Conservation (phyloP, 2,888 invertebrate genomes). For the Elmis aenea region DNA sequence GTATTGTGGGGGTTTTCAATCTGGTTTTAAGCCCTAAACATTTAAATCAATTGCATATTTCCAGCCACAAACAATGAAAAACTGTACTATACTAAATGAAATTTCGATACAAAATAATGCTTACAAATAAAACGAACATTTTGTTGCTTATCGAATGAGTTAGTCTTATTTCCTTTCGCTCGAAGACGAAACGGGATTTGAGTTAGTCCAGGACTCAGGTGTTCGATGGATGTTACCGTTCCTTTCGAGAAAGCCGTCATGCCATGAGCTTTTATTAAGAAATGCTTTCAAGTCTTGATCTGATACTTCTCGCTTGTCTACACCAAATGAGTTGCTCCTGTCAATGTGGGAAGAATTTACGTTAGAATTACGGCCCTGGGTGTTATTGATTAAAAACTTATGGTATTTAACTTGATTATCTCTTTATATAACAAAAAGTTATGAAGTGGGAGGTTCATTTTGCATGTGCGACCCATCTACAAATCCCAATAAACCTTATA, state of each 20-base stretch:
- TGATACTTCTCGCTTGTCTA: conserved; percentile 11
- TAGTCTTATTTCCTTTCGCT: conserved; percentile 12
- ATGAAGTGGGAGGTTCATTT: too few species aligned
- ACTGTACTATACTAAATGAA: conserved; percentile 4
- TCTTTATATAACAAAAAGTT: too few species aligned
- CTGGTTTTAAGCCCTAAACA: too few species aligned
- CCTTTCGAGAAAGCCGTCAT: conserved; percentile 10
- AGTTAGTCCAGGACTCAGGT: conserved; percentile 7
- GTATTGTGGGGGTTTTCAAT: too few species aligned
- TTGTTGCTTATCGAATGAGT: conserved; percentile 8
- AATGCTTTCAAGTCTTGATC: conserved; percentile 17
- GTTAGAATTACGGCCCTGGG: too few species aligned
- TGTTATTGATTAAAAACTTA: too few species aligned
- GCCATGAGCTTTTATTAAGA: conserved; percentile 10
- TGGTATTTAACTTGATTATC: too few species aligned
- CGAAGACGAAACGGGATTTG: conserved; percentile 5
- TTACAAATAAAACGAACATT: conserved; percentile 2
- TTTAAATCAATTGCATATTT: too few species aligned
- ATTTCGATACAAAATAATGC: conserved; percentile 1
- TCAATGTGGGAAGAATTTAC: too few species aligned
- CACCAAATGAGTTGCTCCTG: conserved; percentile 14
- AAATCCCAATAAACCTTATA: too few species aligned
- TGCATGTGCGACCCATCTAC: too few species aligned
- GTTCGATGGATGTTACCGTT: conserved; percentile 12
- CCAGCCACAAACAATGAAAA: too few species aligned